Evolutionary conservation across 2,888 invertebrate genomes (phyloP), one percentile per base, ranked within the genome.

Genomic region (Lymantria monacha): DNA sequence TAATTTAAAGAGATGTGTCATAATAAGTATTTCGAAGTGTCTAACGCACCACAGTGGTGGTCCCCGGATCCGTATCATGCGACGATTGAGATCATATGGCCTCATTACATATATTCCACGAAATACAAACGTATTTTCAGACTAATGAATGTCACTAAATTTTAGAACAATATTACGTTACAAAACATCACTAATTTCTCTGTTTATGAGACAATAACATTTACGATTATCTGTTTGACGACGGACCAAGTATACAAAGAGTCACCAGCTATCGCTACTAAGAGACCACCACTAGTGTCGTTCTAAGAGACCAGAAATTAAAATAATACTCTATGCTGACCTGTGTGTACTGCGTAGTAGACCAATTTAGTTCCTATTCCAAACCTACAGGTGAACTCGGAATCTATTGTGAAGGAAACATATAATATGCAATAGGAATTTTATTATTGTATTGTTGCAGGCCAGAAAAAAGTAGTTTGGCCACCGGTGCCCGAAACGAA

Each of bases 381-480:
- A 3, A 5, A 22, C 22, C n/a, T n/a, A n/a, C n/a, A n/a, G n/a
- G n/a, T n/a, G n/a, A n/a, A n/a, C 30, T 7, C 9, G 9, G 30
- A 30, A 30, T 30, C 30, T 30, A 30, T 33, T 33, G 22, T 22
- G 22, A 22, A 10, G 33, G 33, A 33, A 10, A 33, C 10, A 33
- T 8, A 33, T 33, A 10, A 10, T 33, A 33, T 10, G 33, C 9
- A 33, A 33, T 10, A 10, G 9, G 9, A 30, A 30, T 9, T 30
- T 5, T 9, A 30, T 54, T 51, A 50, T 54, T 60, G 52, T 61
- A 65, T 85, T 81, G 81, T 93, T 93, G 11, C 91, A 96, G 96
- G 95, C 83, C 93, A 95, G 72, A 97, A 96, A 92, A 94, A 96
- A 89, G 96, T 97, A 75, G 95, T 96, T 85, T 97, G 97, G 97